Evolutionary conservation across 2,888 invertebrate species (phyloP), one percentile per base, ranked within the genome.

Genomic region (Boloria selene): DNA sequence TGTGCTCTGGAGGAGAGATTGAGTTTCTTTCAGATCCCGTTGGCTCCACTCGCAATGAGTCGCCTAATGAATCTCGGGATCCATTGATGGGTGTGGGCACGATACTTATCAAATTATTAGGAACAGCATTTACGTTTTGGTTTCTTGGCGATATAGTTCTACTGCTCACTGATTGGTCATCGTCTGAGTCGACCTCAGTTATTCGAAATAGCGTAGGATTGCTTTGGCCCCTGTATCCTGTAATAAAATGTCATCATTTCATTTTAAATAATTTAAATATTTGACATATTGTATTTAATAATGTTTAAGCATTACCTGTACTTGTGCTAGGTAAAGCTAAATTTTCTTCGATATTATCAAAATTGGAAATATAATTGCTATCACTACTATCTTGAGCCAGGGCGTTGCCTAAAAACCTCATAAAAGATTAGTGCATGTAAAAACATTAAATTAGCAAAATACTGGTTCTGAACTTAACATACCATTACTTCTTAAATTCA

Each of bases 271-370:
- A 7, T 55, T 22, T 22, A 63, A 67, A 61, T 38, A 62, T n/a
- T 45, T 45, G 58, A 59, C 50, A 59, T 42, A n/a, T n/a, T n/a
- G 17, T 60, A 42, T 17, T 31, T 45, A 22, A 22, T 52, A 56
- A 47, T 26, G 44, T 17, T 54, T 16, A 18, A 45, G 17, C 69
- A 79, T 71, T 80, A 80, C 95, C 95, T 75, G 95, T 94, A 76
- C 95, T 95, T 54, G 95, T 95, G 78, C 95, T 95, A 14, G 95
- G 95, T 71, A 93, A 88, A 72, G 94, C 93, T 74, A 94, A 80
- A 72, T 93, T 92, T 62, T 91, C 92, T 17, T 93, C 88, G 62
- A 80, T 80, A 68, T 81, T 82, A 47, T 83, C 80, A 47, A 83
- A 78, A 72, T 79, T 83, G 13, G 79, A 70, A 74, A 81, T 83